Percentiles rank a stretch among this genome's conserved stretches.
Evolutionary conservation across 2,888 invertebrate genomes (phyloP).

Genomic region (Serrognathus titanus): DNA sequence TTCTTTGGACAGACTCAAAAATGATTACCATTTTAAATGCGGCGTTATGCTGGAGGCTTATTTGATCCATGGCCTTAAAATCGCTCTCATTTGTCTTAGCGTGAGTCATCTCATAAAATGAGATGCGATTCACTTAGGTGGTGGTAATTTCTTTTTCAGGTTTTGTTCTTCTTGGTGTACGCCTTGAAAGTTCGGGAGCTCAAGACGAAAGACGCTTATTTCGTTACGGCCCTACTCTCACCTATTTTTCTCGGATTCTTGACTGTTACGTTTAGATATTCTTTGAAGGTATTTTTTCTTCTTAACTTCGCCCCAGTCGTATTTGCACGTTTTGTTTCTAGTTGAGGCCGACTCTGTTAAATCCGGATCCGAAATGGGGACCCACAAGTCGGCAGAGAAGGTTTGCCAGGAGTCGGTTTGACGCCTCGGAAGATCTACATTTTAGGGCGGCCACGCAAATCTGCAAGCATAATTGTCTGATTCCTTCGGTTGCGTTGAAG

Average conservation of each 20-base stretch:
- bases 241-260: slow-evolving; percentile 9
- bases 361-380: slow-evolving; percentile 6
- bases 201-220: too few species aligned
- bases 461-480: slow-evolving; percentile 11
- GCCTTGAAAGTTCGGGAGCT: not conserved
- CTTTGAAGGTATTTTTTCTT: slow-evolving; percentile 8
- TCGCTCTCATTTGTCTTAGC: slow-evolving; percentile 6
- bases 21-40: slow-evolving; percentile 15
- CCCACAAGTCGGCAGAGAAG: slow-evolving; percentile 12
- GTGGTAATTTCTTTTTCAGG: not conserved
- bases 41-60: slow-evolving; percentile 12
- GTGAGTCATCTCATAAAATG: not conserved
- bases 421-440: slow-evolving; percentile 13
- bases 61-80: slow-evolving; percentile 11
- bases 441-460: slow-evolving; percentile 7
- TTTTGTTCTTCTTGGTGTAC: not conserved
- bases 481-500: slow-evolving; percentile 10
- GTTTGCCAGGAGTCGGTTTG: slow-evolving; percentile 11
- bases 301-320: too few species aligned
- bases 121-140: too few species aligned
- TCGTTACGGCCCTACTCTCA: not conserved
- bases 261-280: slow-evolving; percentile 8
- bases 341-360: too few species aligned
- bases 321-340: too few species aligned
- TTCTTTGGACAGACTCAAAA: slow-evolving; percentile 9